Conservation (phyloP, 2,113 vertebrate genomes). For the Platysteira castanea region DNA sequence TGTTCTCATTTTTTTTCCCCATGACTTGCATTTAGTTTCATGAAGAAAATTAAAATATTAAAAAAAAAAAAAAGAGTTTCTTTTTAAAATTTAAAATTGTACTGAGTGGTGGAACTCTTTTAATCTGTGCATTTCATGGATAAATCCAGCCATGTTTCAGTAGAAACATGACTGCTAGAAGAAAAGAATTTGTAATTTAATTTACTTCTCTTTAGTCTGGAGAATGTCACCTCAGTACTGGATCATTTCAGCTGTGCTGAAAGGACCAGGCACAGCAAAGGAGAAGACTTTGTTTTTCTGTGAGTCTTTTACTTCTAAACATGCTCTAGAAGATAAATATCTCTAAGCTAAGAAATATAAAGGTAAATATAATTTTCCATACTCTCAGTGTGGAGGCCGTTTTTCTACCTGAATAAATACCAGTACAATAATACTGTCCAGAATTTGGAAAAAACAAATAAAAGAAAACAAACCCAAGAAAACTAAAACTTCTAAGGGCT, state of each 20-base stretch:
- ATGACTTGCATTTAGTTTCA: not conserved
- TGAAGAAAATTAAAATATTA: not conserved
- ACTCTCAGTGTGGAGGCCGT: not conserved
- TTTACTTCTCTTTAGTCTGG: not conserved
- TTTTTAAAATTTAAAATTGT: not conserved
- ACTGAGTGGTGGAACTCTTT: not conserved
- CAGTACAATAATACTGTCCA: not conserved
- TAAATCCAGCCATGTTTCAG: not conserved
- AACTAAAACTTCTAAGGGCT: not conserved
- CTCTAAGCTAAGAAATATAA: not conserved
- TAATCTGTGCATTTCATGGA: not conserved
- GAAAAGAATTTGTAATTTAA: not conserved
- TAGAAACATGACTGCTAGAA: not conserved
- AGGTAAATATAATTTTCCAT: not conserved
- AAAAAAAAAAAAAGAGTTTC: not conserved
- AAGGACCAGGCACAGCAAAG: not conserved
- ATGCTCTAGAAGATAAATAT: not conserved
- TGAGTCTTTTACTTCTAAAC: not conserved
- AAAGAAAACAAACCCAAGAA: not conserved
- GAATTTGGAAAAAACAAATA: not conserved
- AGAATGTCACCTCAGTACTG: not conserved
- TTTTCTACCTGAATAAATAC: not conserved
- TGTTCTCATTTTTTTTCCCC: not conserved
- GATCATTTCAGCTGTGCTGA: not conserved
- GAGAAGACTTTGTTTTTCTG: not conserved